Evolutionary conservation across 2,113 vertebrate species (phyloP), one percentile per base, ranked within the genome.

Genomic region (Dicentrarchus labrax): DNA sequence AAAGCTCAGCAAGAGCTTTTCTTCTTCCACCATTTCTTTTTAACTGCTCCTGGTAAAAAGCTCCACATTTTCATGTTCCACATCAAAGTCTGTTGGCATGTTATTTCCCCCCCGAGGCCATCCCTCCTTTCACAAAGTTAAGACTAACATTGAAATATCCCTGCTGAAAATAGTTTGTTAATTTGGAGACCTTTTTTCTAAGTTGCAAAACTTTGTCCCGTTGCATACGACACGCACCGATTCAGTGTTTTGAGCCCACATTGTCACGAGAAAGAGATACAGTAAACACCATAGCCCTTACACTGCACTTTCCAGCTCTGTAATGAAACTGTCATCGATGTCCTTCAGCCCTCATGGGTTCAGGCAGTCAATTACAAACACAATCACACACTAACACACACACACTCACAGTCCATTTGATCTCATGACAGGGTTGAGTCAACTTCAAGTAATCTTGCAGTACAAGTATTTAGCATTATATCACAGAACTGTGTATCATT

Each of bases 281-380:
- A 59, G 76, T 45, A 59, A 73, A 81, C 61, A 54, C 48, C 11
- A 50, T 3, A 51, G 41, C 41, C 68, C 53, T 73, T 21, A 39
- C 54, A 2, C 76, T 50, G 59, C 50, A 21, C 74, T 76, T 76
- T 67, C 81, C 53, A 30, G 85, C 68, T 24, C 68, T 75, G 72
- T 64, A 82, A 84, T 87, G 76, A 88, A 89, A 72, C 80, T 75
- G 80, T 86, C 88, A 78, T 30, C 70, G 76, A 73, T 86, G 82
- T 89, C 89, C 86, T 80, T 84, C 84, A 87, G 61, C 60, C 66
- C 76, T 76, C 86, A 64, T 56, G 80, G 56, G 75, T 65, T 45
- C 82, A 80, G 65, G 53, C 77, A 85, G 62, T 83, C 82, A 82
- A 83, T 86, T 86, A 84, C 74, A 80, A 74, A 86, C 80, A 78